A percentile compares a stretch with the other conserved stretches of the same genome.
These are phyloP conservation scores for Syritta pipiens DNA, from an alignment of 2,888 invertebrate species.

Conservation along the genomic window DNA sequence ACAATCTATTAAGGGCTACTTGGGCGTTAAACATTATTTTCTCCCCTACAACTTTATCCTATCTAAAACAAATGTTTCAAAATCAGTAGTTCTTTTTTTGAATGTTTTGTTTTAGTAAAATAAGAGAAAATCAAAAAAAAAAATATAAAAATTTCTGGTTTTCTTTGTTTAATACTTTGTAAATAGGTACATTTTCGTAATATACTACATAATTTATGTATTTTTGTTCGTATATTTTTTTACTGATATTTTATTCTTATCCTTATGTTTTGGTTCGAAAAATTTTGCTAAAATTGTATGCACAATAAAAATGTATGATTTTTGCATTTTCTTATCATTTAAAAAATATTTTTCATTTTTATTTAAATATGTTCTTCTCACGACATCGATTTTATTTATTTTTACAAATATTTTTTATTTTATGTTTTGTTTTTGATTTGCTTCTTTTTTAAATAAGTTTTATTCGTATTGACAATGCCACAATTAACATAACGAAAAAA, in stretches of 20 bases:
- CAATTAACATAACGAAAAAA: slow-evolving; percentile 46
- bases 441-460: slow-evolving; percentile 11
- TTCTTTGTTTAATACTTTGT: slow-evolving; percentile 72
- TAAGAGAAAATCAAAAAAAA: slow-evolving; percentile 11
- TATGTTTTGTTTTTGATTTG: slow-evolving; percentile 34
- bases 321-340: slow-evolving; percentile 57
- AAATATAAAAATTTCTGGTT: slow-evolving; percentile 39
- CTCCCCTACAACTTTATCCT: slow-evolving; percentile 25
- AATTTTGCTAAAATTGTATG: slow-evolving; percentile 67
- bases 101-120: not conserved
- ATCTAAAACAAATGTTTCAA: slow-evolving; percentile 25
- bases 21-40: not conserved
- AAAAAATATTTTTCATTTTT: slow-evolving; percentile 66
- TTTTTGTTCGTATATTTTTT: slow-evolving; percentile 64
- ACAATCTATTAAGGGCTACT: slow-evolving; percentile 19
- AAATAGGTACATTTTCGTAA: slow-evolving; percentile 69
- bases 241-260: slow-evolving; percentile 67
- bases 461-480: slow-evolving; percentile 66
- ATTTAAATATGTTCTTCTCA: slow-evolving; percentile 68
- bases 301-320: slow-evolving; percentile 63
- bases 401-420: slow-evolving; percentile 55
- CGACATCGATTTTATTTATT: slow-evolving; percentile 70
- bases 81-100: slow-evolving; percentile 5
- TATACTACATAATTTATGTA: slow-evolving; percentile 69
- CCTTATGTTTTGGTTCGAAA: slow-evolving; percentile 68